A percentile compares a stretch with the other conserved stretches of the same genome.
phyloP scores from a whole-genome alignment of 2,113 vertebrate genomes.

The Campylomormyrus tamandua region DNA sequence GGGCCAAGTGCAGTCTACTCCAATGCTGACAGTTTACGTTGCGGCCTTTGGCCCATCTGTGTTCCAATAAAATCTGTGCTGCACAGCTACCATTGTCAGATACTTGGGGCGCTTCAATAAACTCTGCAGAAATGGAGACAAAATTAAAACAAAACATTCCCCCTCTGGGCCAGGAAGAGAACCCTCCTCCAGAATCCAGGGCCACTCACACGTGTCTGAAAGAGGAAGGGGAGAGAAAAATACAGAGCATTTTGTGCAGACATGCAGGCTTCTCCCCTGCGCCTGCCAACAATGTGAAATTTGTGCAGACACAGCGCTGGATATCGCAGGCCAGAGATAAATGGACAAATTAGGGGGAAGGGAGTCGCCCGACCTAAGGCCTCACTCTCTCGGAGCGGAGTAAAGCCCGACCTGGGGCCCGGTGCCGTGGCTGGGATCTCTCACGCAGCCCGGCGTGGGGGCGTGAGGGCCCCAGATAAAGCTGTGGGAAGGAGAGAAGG shows the following conservation, averaged over 20 bases:
- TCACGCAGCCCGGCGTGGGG: not conserved
- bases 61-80: not conserved
- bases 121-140: not conserved
- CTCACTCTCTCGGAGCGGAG: conserved; percentile 17
- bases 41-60: not conserved
- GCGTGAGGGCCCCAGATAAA: not conserved
- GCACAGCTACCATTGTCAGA: not conserved
- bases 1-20: not conserved
- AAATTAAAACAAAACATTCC: conserved; percentile 12
- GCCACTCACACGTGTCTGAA: not conserved
- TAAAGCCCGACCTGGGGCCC: not conserved
- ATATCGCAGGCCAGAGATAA: conserved; percentile 22
- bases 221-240: not conserved
- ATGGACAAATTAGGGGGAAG: conserved; percentile 30
- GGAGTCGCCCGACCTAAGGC: conserved; percentile 21
- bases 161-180: not conserved
- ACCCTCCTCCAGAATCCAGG: not conserved
- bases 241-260: not conserved
- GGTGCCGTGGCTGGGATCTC: not conserved
- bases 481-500: conserved; percentile 1
- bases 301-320: conserved; percentile 33
- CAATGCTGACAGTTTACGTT: conserved; percentile 3
- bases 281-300: conserved; percentile 38
- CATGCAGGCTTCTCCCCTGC: conserved; percentile 7
- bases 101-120: not conserved